Base-by-base conservation (phyloP, 2,888 invertebrate species). In the Philaethria dido region DNA sequence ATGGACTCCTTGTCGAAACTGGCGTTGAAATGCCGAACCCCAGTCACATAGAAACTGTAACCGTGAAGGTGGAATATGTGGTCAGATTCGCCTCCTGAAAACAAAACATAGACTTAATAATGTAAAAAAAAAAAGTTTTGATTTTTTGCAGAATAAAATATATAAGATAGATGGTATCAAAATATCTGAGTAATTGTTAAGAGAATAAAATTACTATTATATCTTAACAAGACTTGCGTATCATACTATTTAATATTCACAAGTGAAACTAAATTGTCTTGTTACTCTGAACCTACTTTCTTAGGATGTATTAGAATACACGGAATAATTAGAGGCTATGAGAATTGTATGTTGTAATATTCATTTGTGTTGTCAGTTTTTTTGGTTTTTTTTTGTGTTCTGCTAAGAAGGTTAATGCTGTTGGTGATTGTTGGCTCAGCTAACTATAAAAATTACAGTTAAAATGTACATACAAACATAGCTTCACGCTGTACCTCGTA, bases 61-160 rank as follows among this genome's bases (percentile, higher is more conserved):
- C 96, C 96, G 78, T 96, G 96, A 0, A 96, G 88, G 79, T 96
- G 96, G 81, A 96, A 96, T 48, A 96, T 94, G 80, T 96, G 94
- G 75, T 94, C 94, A 1, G 94, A 92, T 75, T 94, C 94, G 6
- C 94, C 94, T 71, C 94, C 95, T 95, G 86, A 2, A 68, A 71
- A 9, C 9, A 69, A 67, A 67, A 62, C 4, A 14, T 25, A 39
- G 5, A 4, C 5, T 45, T 42, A 57, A 39, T 9, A 39, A 8
- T 9, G 1, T 50, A 9, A 50, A 2, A 25, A 50, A 29, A 1
- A 22, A 48, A 25, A 6, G 20, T 4, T 13, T 11, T n/a, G n/a
- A n/a, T n/a, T n/a, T n/a, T n/a, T n/a, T n/a, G n/a, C n/a, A n/a
- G n/a, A n/a, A n/a, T n/a, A n/a, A n/a, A n/a, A n/a, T n/a, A n/a